Percentiles rank a stretch among this genome's conserved stretches.
phyloP scores from a whole-genome alignment of 2,797 vertebrate genomes.

The Cuniculus paca region DNA sequence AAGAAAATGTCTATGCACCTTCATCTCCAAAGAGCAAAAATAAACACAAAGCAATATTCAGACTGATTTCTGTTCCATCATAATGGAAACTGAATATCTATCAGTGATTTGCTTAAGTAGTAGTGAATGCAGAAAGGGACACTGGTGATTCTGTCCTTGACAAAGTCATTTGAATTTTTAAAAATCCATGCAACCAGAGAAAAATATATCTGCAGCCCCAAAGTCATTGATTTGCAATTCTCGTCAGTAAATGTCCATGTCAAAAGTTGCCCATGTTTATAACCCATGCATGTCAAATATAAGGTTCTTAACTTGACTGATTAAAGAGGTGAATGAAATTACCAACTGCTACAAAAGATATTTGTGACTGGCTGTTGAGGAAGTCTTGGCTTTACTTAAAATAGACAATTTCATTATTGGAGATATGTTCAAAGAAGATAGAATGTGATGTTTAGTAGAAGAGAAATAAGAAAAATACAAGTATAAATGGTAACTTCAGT shows the following conservation, averaged over 20 bases:
- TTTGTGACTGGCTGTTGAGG: constrained; percentile 72
- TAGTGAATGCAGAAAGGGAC: background rate
- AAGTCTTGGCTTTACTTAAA: constrained; percentile 75
- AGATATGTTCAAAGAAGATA: constrained; percentile 63
- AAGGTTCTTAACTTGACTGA: constrained; percentile 75
- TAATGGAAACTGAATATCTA: background rate
- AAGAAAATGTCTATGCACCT: background rate
- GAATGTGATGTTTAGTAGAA: constrained; percentile 64
- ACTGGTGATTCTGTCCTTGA: background rate
- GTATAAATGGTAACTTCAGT: constrained; percentile 41
- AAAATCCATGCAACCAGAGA: constrained; percentile 11
- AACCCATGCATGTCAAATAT: constrained; percentile 68
- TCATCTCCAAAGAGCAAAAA: background rate
- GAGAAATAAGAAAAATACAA: constrained; percentile 8
- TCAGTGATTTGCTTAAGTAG: background rate
- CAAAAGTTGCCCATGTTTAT: constrained; percentile 65
- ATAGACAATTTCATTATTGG: constrained; percentile 72
- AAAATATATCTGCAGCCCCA: background rate
- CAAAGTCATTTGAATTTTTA: constrained; percentile 35
- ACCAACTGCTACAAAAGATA: constrained; percentile 73
- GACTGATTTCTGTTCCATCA: background rate
- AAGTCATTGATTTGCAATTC: constrained; percentile 67
- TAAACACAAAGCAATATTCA: constrained; percentile 2
- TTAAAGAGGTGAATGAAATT: constrained; percentile 75
- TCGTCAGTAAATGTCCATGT: constrained; percentile 62